phyloP scores from a whole-genome alignment of 2,797 vertebrate genomes.

The Acanthurus leucopareius region DNA sequence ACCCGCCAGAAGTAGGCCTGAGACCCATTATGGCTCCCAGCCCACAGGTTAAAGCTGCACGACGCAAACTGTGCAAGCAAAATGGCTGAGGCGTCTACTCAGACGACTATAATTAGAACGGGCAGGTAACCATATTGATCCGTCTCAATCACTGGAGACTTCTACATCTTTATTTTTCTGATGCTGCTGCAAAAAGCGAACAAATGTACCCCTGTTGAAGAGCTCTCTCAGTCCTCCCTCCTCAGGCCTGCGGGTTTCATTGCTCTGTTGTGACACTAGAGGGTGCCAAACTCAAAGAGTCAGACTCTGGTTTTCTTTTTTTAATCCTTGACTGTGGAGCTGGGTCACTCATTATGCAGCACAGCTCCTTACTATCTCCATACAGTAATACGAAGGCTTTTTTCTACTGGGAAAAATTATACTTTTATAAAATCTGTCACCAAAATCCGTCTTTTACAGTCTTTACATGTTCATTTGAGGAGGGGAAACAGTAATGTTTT shows the following conservation, averaged over 20 bases:
- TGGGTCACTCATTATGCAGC: neutral
- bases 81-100: neutral
- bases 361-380: neutral
- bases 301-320: neutral
- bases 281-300: constrained; percentile 46
- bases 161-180: rapidly evolving
- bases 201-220: neutral
- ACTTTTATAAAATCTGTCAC: neutral
- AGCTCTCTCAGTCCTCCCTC: neutral
- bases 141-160: neutral
- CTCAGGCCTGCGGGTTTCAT: constrained; percentile 13
- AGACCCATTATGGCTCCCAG: constrained; percentile 58
- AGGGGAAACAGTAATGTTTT: neutral
- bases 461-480: neutral
- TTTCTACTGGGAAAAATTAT: neutral
- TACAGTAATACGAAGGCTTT: neutral
- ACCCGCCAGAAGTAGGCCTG: constrained; percentile 66
- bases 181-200: neutral
- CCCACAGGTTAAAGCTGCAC: constrained; percentile 56
- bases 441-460: neutral
- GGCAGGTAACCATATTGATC: no score
- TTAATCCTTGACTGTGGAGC: neutral
- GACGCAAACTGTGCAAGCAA: neutral
- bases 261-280: constrained; percentile 55
- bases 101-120: neutral